Conservation (phyloP, 1,140 invertebrate species). For the Grapholita molesta region DNA sequence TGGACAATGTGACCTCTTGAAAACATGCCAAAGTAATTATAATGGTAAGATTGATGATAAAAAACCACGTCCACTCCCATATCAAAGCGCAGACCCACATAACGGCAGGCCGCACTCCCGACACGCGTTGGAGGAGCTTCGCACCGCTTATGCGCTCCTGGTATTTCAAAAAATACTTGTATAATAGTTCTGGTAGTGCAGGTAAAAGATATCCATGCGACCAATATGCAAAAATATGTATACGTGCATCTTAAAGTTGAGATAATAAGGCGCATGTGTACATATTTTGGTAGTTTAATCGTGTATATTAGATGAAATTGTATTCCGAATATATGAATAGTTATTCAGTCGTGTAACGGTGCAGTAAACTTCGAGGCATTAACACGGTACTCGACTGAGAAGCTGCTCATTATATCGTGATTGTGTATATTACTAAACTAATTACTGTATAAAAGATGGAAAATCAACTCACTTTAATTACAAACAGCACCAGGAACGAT, state of each 20-base stretch:
- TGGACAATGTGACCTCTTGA: slow-evolving; percentile 79
- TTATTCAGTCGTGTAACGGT: no score
- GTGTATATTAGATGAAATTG: no score
- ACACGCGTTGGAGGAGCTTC: slow-evolving; percentile 82
- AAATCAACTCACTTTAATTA: slow-evolving; percentile 80
- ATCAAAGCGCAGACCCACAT: slow-evolving; percentile 86
- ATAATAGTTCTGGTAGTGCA: neutral
- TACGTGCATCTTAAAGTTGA: neutral
- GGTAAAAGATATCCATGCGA: no score
- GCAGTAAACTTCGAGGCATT: no score
- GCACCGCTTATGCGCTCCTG: slow-evolving; percentile 78
- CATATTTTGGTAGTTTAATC: neutral
- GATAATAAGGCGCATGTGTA: no score
- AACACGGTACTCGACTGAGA: no score
- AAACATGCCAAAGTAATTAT: slow-evolving; percentile 78
- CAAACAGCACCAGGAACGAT: slow-evolving; percentile 86
- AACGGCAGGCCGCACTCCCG: slow-evolving; percentile 84
- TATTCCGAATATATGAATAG: no score
- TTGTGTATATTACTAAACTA: no score
- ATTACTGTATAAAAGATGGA: no score
- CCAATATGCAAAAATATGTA: neutral
- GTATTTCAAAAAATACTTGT: slow-evolving; percentile 25
- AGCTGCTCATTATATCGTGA: no score
- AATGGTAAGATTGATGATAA: slow-evolving; percentile 76
- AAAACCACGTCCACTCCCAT: slow-evolving; percentile 86